phyloP scores from a whole-genome alignment of 2,888 invertebrate species.

The Harmothoe impar region DNA sequence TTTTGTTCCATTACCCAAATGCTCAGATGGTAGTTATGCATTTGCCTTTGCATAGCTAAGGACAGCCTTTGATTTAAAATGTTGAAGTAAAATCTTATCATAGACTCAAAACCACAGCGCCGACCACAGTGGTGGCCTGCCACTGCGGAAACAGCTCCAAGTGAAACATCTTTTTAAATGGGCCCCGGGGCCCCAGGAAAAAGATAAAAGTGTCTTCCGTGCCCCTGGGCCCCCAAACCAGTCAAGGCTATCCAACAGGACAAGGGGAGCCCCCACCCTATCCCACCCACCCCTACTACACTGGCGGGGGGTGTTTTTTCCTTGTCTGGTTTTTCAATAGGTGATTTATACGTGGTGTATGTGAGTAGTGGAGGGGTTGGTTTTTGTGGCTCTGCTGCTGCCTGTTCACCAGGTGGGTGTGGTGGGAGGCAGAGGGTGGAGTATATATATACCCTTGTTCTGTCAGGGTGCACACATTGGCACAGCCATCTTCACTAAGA shows the following conservation, averaged over 20 bases:
- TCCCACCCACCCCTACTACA: background rate
- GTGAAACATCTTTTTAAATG: conserved; percentile 14
- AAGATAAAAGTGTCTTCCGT: conserved; percentile 34
- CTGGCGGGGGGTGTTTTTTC: background rate
- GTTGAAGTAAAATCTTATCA: background rate
- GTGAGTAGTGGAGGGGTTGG: background rate
- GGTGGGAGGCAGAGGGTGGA: background rate
- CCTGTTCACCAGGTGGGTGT: background rate
- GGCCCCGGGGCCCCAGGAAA: background rate
- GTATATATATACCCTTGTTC: conserved; percentile 24
- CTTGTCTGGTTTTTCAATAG: background rate
- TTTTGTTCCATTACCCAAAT: no score
- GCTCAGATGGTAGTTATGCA: no score
- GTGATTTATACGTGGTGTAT: background rate
- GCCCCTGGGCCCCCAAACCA: background rate
- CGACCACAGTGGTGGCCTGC: background rate
- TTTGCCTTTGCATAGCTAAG: no score
- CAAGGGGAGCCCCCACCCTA: conserved; percentile 1
- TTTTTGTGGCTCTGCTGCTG: background rate
- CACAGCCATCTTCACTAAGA: background rate
- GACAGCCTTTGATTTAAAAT: background rate
- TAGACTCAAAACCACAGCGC: background rate
- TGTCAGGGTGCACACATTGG: conserved; percentile 2
- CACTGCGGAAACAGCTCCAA: background rate
- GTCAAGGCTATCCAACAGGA: background rate